Evolutionary conservation across 1,140 invertebrate genomes (phyloP).

Genomic region (Atta colombica): DNA sequence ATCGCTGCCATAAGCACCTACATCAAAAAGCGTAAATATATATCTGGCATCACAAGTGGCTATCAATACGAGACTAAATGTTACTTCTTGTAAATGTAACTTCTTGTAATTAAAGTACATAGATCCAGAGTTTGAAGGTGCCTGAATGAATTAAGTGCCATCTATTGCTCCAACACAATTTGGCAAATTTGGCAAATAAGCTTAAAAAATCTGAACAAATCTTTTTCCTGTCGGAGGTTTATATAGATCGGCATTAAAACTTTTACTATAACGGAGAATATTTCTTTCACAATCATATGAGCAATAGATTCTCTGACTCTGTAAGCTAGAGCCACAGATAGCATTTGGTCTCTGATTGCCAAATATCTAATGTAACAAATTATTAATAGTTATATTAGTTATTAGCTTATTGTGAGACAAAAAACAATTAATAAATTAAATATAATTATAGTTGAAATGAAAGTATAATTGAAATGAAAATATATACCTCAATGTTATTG

Average conservation of each 20-base stretch:
- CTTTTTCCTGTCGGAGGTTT: background rate
- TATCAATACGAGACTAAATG: background rate
- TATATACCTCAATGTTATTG: constrained; percentile 27
- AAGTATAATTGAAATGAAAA: too few relatives aligned
- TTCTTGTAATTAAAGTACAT: constrained; percentile 10
- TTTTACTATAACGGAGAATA: constrained; percentile 13
- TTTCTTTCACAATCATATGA: constrained; percentile 34
- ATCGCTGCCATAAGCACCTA: constrained; percentile 9
- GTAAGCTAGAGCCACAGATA: background rate
- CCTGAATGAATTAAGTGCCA: background rate
- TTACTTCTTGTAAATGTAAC: too few relatives aligned
- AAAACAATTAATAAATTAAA: background rate
- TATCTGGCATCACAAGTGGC: background rate
- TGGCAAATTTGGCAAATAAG: constrained; percentile 19
- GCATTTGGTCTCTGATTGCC: background rate
- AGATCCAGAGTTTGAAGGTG: constrained; percentile 18
- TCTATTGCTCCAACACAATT: constrained; percentile 7
- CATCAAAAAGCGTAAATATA: background rate
- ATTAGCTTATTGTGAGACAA: background rate
- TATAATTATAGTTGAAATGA: background rate
- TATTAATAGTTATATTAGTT: too few relatives aligned
- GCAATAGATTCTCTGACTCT: constrained; percentile 4
- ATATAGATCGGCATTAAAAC: constrained; percentile 21
- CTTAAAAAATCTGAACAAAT: constrained; percentile 18
- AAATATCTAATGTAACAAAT: constrained; percentile 33